A percentile compares a stretch with the other conserved stretches of the same genome.
phyloP scores from a whole-genome alignment of 2,113 vertebrate genomes.

The Microtus richardsoni region DNA sequence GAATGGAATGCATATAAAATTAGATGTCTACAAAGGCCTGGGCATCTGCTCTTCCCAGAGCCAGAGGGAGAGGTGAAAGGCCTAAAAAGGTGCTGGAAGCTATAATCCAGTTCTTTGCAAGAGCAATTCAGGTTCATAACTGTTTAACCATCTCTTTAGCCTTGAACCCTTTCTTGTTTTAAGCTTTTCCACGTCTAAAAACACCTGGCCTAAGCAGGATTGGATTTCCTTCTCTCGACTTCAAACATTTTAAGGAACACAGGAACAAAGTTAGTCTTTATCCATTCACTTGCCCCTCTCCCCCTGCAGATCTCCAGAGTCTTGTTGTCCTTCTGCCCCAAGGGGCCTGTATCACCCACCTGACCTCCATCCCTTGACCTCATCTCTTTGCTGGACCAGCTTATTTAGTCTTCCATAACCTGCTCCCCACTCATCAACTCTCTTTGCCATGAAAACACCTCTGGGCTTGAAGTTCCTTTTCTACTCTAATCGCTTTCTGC shows the following conservation, averaged over 20 bases:
- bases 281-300: not conserved
- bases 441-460: constrained; percentile 37
- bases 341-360: not conserved
- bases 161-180: not conserved
- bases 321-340: not conserved
- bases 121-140: not conserved
- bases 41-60: not conserved
- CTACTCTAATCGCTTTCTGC: constrained; percentile 52
- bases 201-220: not conserved
- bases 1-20: not conserved
- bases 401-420: not conserved
- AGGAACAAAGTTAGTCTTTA: not conserved
- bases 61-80: not conserved
- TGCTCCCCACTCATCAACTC: not conserved
- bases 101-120: not conserved
- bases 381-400: not conserved
- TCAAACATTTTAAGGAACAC: not conserved
- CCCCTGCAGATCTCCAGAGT: not conserved
- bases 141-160: not conserved
- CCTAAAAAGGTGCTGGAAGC: not conserved
- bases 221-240: not conserved
- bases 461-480: constrained; percentile 47
- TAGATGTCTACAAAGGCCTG: not conserved
- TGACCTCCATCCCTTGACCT: rapidly evolving
- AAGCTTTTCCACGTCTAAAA: not conserved